Evolutionary conservation across 2,113 vertebrate species (phyloP).

Genomic region (Orcinus orca): DNA sequence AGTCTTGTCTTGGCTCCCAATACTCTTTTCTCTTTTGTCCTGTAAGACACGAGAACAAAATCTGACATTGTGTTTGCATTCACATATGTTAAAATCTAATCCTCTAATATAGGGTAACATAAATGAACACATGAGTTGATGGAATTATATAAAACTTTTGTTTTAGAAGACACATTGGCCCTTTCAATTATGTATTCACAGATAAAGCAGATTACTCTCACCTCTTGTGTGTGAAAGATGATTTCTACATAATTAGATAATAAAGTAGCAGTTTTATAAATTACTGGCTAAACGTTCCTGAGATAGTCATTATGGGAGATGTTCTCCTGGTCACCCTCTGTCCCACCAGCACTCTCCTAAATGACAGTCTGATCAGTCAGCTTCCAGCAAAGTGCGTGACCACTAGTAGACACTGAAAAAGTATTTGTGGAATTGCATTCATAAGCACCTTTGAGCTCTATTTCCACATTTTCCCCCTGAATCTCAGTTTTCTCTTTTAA

Average conservation of each 20-base stretch:
- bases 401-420: not conserved
- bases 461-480: conserved; percentile 21
- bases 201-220: conserved; percentile 3
- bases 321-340: not conserved
- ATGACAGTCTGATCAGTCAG: not conserved
- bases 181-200: conserved; percentile 49
- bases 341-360: not conserved
- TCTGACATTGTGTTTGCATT: not conserved
- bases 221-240: conserved; percentile 18
- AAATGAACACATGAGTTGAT: not conserved
- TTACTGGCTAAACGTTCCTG: conserved; percentile 32
- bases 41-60: conserved; percentile 27
- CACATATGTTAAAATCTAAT: not conserved
- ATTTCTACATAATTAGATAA: conserved; percentile 53
- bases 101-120: not conserved
- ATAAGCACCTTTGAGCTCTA: not conserved
- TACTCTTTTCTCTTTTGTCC: not conserved
- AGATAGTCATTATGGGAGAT: not conserved
- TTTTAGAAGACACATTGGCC: not conserved
- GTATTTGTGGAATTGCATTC: not conserved
- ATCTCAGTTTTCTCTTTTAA: conserved; percentile 48
- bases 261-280: conserved; percentile 32
- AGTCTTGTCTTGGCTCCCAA: not conserved
- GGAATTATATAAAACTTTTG: conserved; percentile 2
- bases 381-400: not conserved